Evolutionary conservation across 2,113 vertebrate species (phyloP).

Genomic region (Ciconia stormi): DNA sequence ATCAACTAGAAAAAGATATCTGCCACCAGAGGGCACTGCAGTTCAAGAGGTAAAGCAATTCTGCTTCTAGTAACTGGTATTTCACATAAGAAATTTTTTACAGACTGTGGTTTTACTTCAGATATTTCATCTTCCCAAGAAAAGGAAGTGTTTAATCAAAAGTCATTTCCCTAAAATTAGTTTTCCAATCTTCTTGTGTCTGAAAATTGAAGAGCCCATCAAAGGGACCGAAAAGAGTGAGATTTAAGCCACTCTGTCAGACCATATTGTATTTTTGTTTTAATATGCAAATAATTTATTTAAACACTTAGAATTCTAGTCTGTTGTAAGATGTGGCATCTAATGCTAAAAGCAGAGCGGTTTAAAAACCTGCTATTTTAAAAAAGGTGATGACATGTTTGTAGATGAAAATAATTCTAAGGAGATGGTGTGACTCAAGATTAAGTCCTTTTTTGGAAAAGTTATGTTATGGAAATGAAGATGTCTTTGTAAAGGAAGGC

Average conservation of each 20-base stretch:
- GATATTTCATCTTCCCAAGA: neutral
- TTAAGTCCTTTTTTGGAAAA: neutral
- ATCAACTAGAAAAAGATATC: rapidly evolving
- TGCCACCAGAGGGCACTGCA: slow-evolving; percentile 69
- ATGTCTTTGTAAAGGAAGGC: neutral
- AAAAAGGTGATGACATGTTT: neutral
- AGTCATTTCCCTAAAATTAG: neutral
- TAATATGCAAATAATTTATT: neutral
- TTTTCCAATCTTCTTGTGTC: neutral
- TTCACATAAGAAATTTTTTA: neutral
- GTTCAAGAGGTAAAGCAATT: neutral
- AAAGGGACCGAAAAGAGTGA: neutral
- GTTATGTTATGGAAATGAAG: neutral
- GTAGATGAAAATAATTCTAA: neutral
- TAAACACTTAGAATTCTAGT: neutral
- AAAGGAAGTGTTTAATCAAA: neutral
- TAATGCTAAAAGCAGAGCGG: neutral
- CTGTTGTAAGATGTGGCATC: neutral
- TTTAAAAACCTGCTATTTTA: neutral
- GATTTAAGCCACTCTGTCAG: neutral
- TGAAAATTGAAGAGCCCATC: neutral
- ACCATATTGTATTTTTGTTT: neutral
- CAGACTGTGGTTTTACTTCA: neutral
- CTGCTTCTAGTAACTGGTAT: neutral
- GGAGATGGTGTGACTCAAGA: neutral